Evolutionary conservation across 2,888 invertebrate species (phyloP), one percentile per base, ranked within the genome.

Genomic region (Metopia argyrocephala): DNA sequence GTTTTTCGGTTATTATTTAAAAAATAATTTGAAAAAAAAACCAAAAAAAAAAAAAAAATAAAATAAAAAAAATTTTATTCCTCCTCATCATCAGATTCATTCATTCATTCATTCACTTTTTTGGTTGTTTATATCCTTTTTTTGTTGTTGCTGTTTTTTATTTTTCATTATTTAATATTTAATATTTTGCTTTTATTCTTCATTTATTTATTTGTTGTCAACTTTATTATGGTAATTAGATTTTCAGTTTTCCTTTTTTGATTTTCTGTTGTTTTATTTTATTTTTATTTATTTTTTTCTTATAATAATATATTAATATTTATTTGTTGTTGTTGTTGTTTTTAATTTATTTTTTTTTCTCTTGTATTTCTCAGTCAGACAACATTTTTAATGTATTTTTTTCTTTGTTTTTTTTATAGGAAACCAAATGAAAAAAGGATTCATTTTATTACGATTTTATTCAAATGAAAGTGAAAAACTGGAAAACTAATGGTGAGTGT

Each of bases 211-310:
- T 31, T 73, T 80, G 64, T 76, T 76, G 68, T 80, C 76, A 73
- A 76, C 76, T 73, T 65, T 80, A 80, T 80, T 80, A 76, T 73
- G 80, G 73, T 80, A 80, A 80, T 80, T 80, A 76, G 76, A 80
- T 80, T 76, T 76, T 23, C 21, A 38, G 15, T 31, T 59, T 45
- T 54, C 12, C 59, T 66, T 59, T 28, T 9, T 12, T 31, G 9
- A 31, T 31, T 12, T 31, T 31, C 31, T 31, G 31, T 31, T 31
- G 31, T 38, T 38, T 38, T 15, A 2, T 15, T 38, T 12, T 38
- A 38, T 38, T 38, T 6, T 2, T 4, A 15, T 38, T 38, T 6
- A 0, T 15, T 3, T 38, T 38, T 6, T 2, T 4, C 9, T 38
- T 38, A 3, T 2, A 9, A 12, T n/a, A n/a, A n/a, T n/a, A n/a